Evolutionary conservation across 2,888 invertebrate genomes (phyloP).

Genomic region (Dryomyza anilis): DNA sequence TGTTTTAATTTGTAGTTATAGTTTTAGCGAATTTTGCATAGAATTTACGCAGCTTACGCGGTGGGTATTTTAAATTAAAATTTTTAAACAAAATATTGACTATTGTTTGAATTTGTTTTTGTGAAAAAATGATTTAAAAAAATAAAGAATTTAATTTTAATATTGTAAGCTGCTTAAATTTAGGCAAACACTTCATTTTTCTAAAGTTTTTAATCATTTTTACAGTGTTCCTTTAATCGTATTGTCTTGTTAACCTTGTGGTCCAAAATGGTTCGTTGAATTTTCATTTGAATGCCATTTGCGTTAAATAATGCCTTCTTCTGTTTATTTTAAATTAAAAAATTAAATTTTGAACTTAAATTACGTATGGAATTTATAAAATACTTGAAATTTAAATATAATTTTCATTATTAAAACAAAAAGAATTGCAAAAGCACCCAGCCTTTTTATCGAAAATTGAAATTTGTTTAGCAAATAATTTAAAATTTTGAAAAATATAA

Average conservation of each 20-base stretch:
- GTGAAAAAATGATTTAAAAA: neutral
- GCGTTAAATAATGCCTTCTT: neutral
- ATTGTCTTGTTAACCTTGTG: slow-evolving; percentile 37
- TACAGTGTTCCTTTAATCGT: slow-evolving; percentile 14
- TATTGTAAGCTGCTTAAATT: too few species aligned
- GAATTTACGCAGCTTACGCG: slow-evolving; percentile 1
- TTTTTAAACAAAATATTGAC: neutral
- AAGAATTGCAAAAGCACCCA: slow-evolving; percentile 34
- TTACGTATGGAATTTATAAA: slow-evolving; percentile 13
- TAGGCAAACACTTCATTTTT: too few species aligned
- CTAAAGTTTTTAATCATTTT: too few species aligned
- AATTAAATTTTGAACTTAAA: slow-evolving; percentile 24
- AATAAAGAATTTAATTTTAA: neutral
- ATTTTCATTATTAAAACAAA: too few species aligned
- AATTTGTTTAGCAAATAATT: too few species aligned
- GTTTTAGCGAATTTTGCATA: too few species aligned
- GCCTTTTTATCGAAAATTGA: neutral
- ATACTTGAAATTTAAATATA: slow-evolving; percentile 22
- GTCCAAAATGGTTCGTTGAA: slow-evolving; percentile 40
- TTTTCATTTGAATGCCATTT: neutral
- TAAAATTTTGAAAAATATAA: too few species aligned
- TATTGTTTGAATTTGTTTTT: neutral
- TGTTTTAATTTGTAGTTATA: too few species aligned
- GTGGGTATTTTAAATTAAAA: neutral
- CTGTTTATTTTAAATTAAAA: neutral